Conservation (phyloP, 2,888 invertebrate genomes). For the Cremastinae sp. region DNA sequence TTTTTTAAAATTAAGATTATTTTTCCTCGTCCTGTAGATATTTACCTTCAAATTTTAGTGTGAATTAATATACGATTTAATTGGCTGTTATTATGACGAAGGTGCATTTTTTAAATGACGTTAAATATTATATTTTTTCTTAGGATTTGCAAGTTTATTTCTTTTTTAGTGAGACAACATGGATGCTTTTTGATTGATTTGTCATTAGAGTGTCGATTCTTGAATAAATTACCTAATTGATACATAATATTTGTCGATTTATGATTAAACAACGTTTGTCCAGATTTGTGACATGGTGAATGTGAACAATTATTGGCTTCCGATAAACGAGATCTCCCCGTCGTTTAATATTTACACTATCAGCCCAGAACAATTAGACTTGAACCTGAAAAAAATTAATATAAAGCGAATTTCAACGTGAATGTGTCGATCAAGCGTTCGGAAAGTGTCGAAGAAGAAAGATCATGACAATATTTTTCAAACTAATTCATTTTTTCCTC, state of each 20-base stretch:
- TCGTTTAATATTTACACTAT: constrained; percentile 56
- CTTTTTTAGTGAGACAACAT: constrained; percentile 19
- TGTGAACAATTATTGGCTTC: constrained; percentile 34
- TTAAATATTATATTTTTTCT: background rate
- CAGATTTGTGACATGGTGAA: constrained; percentile 2
- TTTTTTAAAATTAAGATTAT: too few relatives aligned
- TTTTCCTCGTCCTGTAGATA: too few relatives aligned
- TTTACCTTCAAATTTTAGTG: background rate
- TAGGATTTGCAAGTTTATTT: constrained; percentile 13
- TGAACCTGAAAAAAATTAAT: constrained; percentile 59
- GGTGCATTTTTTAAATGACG: too few relatives aligned
- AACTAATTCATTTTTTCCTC: background rate
- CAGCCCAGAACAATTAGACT: constrained; percentile 56
- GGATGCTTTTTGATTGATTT: too few relatives aligned
- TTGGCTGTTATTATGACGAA: too few relatives aligned
- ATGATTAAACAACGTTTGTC: background rate
- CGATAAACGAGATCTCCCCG: constrained; percentile 33
- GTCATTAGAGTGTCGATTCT: background rate
- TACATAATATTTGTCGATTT: too few relatives aligned
- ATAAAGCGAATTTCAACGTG: constrained; percentile 53
- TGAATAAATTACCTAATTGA: background rate
- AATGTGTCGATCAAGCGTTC: constrained; percentile 27
- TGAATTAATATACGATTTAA: too few relatives aligned
- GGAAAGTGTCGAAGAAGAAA: constrained; percentile 11
- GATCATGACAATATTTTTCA: too few relatives aligned